Percentiles rank a stretch among this genome's conserved stretches.
Evolutionary conservation across 1,140 invertebrate genomes (phyloP).

Genomic region (Brachystomella parvula): DNA sequence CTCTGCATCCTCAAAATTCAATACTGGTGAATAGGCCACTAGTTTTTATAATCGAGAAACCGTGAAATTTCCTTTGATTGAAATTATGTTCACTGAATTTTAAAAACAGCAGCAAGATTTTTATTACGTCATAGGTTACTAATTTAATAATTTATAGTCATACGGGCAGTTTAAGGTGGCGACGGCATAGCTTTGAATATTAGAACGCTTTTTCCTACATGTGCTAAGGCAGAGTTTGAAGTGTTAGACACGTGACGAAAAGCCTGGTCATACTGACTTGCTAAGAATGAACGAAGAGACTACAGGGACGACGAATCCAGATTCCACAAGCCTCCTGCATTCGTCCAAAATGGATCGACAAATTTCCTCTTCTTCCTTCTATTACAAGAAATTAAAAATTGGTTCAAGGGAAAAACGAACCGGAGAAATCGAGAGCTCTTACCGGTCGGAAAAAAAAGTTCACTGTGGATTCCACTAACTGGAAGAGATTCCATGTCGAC

Average conservation of each 20-base stretch:
- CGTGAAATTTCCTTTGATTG: too few relatives aligned
- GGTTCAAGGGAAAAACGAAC: background rate
- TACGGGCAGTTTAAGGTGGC: too few relatives aligned
- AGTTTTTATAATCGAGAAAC: too few relatives aligned
- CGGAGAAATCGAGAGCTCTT: background rate
- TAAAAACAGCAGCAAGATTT: too few relatives aligned
- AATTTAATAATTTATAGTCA: too few relatives aligned
- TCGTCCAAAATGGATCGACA: conserved; percentile 20
- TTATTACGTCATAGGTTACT: too few relatives aligned
- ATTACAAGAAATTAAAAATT: background rate
- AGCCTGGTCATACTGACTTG: conserved; percentile 35
- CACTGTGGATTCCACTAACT: background rate
- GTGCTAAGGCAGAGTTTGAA: conserved; percentile 24
- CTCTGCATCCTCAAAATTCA: too few relatives aligned
- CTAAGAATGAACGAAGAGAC: conserved; percentile 34
- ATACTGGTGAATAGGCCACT: too few relatives aligned
- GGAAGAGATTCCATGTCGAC: background rate
- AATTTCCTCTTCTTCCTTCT: conserved; percentile 15
- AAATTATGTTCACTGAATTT: too few relatives aligned
- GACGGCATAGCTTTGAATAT: conserved; percentile 26
- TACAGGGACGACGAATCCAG: conserved; percentile 29
- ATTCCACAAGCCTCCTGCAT: conserved; percentile 31
- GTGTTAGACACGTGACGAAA: conserved; percentile 33
- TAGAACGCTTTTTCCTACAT: conserved; percentile 35
- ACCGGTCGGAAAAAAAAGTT: background rate